Percentiles rank a stretch among this genome's conserved stretches.
phyloP scores from a whole-genome alignment of 1,140 invertebrate genomes.

The Cydia amplana region DNA sequence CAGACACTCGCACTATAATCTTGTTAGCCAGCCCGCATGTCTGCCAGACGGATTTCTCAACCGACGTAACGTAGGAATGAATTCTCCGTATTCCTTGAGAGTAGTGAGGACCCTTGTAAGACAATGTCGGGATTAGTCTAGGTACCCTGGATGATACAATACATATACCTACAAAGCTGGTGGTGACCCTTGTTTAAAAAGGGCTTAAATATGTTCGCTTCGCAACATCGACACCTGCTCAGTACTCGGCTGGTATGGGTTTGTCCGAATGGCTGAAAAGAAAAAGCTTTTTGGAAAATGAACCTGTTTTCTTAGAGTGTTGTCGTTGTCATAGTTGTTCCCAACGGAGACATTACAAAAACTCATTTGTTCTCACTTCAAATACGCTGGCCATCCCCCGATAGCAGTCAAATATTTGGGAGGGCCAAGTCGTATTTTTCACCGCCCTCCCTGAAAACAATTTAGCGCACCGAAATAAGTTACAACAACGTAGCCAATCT shows the following conservation, averaged over 20 bases:
- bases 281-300: neutral
- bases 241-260: neutral
- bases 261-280: neutral
- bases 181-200: neutral
- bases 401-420: neutral
- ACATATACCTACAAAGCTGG: neutral
- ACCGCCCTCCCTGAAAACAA: no score
- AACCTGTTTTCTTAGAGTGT: neutral
- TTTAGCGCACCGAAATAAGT: no score
- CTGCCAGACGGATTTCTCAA: slow-evolving; percentile 23
- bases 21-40: slow-evolving; percentile 26
- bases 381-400: neutral
- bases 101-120: neutral
- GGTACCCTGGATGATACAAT: neutral
- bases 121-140: neutral
- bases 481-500: no score
- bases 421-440: neutral
- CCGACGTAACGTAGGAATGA: neutral
- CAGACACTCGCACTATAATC: slow-evolving; percentile 18
- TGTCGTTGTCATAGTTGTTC: neutral
- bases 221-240: neutral
- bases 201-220: neutral
- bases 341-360: neutral
- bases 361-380: neutral
- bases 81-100: neutral